These are phyloP conservation scores for Andrena chrysosceles DNA, from an alignment of 2,888 invertebrate species.

Conservation along the genomic window DNA sequence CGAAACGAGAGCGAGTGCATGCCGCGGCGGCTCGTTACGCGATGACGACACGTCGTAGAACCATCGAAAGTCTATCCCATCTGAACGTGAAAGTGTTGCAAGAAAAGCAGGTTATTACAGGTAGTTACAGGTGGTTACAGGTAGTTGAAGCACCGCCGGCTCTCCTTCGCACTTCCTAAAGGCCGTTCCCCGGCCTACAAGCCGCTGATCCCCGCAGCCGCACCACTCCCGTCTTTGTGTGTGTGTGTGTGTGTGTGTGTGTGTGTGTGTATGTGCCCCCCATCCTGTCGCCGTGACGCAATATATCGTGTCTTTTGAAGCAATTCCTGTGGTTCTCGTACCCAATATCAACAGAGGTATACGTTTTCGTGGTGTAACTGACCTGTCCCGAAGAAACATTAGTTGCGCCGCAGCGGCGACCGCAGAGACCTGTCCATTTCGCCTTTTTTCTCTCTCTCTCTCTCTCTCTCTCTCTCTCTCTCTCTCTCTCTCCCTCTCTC, in stretches of 20 bases:
- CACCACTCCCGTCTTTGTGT: conserved; percentile 20
- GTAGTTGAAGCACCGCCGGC: conserved; percentile 62
- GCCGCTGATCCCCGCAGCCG: conserved; percentile 18
- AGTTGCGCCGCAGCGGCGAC: conserved; percentile 68
- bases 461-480: conserved; percentile 10
- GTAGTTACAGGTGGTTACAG: conserved; percentile 72
- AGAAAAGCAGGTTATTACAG: conserved; percentile 71
- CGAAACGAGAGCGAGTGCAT: conserved; percentile 7
- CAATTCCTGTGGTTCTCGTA: conserved; percentile 77
- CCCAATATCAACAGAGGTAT: conserved; percentile 69
- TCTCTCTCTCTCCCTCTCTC: conserved; percentile 27
- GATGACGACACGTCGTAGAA: conserved; percentile 60
- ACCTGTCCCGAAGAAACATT: conserved; percentile 76
- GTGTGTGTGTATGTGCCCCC: conserved; percentile 7
- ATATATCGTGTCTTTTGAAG: conserved; percentile 64
- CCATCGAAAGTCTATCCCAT: conserved; percentile 62
- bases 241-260: conserved; percentile 19
- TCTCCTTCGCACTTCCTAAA: conserved; percentile 73
- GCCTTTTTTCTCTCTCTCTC: conserved; percentile 39
- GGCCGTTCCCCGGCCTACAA: conserved; percentile 63
- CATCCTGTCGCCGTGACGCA: conserved; percentile 68
- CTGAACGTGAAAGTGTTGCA: conserved; percentile 69
- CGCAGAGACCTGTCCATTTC: conserved; percentile 68
- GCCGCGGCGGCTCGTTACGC: conserved; percentile 41
- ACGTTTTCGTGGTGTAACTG: conserved; percentile 79